Evolutionary conservation across 2,888 invertebrate species (phyloP).

Genomic region (Adela reaumurella): DNA sequence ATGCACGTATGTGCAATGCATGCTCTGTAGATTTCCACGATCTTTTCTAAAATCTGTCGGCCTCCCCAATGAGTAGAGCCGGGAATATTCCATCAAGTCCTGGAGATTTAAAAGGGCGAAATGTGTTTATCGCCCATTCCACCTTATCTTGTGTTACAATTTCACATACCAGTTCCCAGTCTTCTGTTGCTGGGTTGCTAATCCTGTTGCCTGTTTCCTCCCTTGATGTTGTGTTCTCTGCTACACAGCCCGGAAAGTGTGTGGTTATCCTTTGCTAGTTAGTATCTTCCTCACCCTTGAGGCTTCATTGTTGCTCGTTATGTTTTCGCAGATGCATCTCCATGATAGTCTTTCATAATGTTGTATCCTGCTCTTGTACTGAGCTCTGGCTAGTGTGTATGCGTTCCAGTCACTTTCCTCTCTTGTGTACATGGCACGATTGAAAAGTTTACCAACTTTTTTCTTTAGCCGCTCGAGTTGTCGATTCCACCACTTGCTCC

Average conservation of each 20-base stretch:
- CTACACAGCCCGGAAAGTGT: not conserved
- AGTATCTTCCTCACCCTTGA: not conserved
- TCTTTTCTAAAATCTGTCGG: not conserved
- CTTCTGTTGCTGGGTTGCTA: not conserved
- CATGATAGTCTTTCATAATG: not conserved
- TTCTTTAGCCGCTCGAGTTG: not conserved
- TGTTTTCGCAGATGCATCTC: not conserved
- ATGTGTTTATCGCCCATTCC: not conserved
- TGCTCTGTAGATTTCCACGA: not conserved
- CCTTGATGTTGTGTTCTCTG: not conserved
- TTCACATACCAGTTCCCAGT: not conserved
- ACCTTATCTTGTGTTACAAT: not conserved
- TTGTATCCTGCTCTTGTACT: not conserved
- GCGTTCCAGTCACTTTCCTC: not conserved
- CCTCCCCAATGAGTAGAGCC: not conserved
- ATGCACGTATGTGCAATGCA: not conserved
- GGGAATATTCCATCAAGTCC: not conserved
- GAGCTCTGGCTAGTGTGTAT: not conserved
- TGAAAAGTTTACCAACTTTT: not conserved
- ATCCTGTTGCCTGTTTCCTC: not conserved
- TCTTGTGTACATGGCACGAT: not conserved
- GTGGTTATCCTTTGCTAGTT: not conserved
- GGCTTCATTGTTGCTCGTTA: not conserved
- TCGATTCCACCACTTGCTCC: not conserved
- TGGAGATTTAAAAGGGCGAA: not conserved